These are phyloP conservation scores for Larimichthys polyactis DNA, from an alignment of 2,113 vertebrate genomes.

Conservation along the genomic window DNA sequence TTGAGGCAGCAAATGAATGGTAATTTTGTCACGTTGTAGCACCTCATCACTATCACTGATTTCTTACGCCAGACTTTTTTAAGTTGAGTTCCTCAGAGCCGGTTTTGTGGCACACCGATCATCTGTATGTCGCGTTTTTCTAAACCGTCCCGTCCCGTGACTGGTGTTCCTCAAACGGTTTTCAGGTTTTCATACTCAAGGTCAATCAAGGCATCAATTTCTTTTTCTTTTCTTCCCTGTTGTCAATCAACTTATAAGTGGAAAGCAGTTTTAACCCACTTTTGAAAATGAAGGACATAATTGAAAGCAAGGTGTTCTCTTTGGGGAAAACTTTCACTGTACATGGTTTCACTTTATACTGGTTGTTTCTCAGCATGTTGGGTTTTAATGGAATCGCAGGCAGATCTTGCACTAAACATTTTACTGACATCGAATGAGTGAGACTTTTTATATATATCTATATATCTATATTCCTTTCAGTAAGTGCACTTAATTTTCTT, in stretches of 20 bases:
- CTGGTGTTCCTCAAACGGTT: not conserved
- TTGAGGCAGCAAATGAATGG: slow-evolving; percentile 1
- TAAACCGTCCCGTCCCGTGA: not conserved
- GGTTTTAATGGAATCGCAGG: slow-evolving; percentile 26
- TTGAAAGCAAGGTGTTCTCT: slow-evolving; percentile 35
- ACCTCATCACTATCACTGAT: slow-evolving; percentile 18
- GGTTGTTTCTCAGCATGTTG: slow-evolving; percentile 1
- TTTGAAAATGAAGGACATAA: slow-evolving; percentile 48
- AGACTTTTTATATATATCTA: slow-evolving; percentile 23
- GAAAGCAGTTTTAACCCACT: slow-evolving; percentile 42
- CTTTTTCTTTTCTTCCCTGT: slow-evolving; percentile 45
- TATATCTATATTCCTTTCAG: not conserved
- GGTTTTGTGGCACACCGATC: not conserved
- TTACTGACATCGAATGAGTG: slow-evolving; percentile 30
- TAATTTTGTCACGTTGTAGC: not conserved
- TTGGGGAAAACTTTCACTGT: slow-evolving; percentile 24
- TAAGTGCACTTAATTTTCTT: slow-evolving; percentile 22
- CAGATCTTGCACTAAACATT: slow-evolving; percentile 36
- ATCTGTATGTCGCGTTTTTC: not conserved
- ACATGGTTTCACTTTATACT: slow-evolving; percentile 44
- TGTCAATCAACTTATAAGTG: slow-evolving; percentile 37
- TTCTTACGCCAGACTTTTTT: slow-evolving; percentile 1
- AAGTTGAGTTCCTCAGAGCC: not conserved
- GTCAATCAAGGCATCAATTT: slow-evolving; percentile 61
- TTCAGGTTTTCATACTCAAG: slow-evolving; percentile 21